phyloP scores from a whole-genome alignment of 2,113 vertebrate species.

The Cololabis saira region DNA sequence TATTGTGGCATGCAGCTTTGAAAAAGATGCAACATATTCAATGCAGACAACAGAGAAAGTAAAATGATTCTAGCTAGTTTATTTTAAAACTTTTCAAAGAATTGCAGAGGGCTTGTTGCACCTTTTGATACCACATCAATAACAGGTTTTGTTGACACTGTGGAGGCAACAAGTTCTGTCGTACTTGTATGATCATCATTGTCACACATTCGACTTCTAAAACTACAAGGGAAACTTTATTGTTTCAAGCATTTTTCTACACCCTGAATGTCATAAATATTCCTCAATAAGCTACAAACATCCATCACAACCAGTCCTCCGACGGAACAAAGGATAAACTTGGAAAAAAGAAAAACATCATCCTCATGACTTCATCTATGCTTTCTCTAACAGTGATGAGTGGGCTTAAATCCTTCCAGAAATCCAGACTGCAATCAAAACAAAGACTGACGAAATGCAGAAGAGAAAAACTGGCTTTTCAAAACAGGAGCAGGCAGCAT shows the following conservation, averaged over 20 bases:
- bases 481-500: conserved; percentile 70
- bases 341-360: conserved; percentile 40
- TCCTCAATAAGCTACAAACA: conserved; percentile 23
- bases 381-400: conserved; percentile 58
- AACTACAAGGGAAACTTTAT: background rate
- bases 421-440: conserved; percentile 76
- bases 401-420: conserved; percentile 62
- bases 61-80: background rate
- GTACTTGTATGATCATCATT: background rate
- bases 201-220: background rate
- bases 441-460: conserved; percentile 61
- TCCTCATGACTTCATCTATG: conserved; percentile 65
- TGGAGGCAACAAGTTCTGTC: background rate
- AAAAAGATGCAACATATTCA: too few relatives aligned
- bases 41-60: conserved; percentile 1
- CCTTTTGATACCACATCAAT: background rate
- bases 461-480: conserved; percentile 56
- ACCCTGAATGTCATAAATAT: background rate
- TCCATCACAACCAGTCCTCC: conserved; percentile 28
- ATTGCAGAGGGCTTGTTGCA: conserved; percentile 2
- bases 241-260: conserved; percentile 14
- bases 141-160: background rate
- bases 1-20: too few relatives aligned
- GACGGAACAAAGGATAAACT: conserved; percentile 21
- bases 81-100: conserved; percentile 13